A percentile compares a stretch with the other conserved stretches of the same genome.
Conservation (phyloP, 2,113 vertebrate genomes). For the Nyctereutes procyonoides region DNA sequence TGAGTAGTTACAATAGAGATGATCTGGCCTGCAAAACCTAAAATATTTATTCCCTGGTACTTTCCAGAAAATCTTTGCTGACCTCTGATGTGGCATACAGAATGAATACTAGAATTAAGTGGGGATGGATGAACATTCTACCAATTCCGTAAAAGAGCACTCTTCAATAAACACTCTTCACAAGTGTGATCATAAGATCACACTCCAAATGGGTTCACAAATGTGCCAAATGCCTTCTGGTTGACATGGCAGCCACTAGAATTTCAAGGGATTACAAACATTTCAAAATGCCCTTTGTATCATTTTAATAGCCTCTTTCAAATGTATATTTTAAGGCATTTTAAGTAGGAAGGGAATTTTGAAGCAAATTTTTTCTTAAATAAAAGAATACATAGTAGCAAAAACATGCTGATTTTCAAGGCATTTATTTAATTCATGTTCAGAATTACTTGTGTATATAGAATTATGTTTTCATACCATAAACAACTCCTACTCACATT, state of each 20-base stretch:
- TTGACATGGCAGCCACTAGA: not conserved
- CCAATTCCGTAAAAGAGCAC: not conserved
- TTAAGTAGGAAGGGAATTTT: slow-evolving; percentile 61
- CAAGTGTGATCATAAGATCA: not conserved
- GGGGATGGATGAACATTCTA: not conserved
- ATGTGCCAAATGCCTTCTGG: not conserved
- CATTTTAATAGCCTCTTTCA: slow-evolving; percentile 40
- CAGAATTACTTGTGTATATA: slow-evolving; percentile 54
- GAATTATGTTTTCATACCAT: slow-evolving; percentile 72
- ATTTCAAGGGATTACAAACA: slow-evolving; percentile 36
- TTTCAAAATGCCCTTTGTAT: not conserved
- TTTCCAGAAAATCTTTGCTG: not conserved
- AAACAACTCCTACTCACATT: slow-evolving; percentile 86
- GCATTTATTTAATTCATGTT: slow-evolving; percentile 77
- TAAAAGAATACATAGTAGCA: slow-evolving; percentile 54
- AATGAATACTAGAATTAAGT: not conserved
- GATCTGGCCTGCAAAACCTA: not conserved
- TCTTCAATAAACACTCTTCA: not conserved
- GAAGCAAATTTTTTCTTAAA: slow-evolving; percentile 40
- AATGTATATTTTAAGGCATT: slow-evolving; percentile 30
- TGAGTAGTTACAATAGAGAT: not conserved
- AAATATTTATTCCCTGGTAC: not conserved
- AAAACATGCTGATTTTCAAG: slow-evolving; percentile 65
- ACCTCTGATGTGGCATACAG: not conserved
- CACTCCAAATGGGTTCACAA: not conserved